phyloP scores from a whole-genome alignment of 35 echinoderm and acorn worm genomes.

The Diadema setosum region DNA sequence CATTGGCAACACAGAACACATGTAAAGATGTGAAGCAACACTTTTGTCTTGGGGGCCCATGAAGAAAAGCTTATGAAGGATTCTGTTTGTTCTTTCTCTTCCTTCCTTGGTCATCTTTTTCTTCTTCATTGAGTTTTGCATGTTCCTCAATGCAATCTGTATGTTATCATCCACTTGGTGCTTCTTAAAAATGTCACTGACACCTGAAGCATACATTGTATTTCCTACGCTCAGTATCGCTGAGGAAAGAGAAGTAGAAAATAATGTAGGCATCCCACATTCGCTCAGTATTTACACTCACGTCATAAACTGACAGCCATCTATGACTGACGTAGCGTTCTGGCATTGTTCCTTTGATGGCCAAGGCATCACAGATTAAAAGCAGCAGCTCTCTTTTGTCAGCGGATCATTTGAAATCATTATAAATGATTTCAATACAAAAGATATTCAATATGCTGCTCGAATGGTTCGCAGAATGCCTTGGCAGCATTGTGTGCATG shows the following conservation, averaged over 20 bases:
- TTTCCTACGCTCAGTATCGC: background rate
- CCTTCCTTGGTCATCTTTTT: conserved; percentile 50
- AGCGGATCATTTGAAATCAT: conserved; percentile 38
- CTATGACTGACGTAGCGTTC: conserved; percentile 27
- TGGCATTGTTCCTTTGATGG: conserved; percentile 17
- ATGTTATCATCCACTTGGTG: background rate
- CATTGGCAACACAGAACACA: conserved; percentile 40
- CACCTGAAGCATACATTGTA: background rate
- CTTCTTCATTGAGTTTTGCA: conserved; percentile 21
- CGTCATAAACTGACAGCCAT: conserved; percentile 50
- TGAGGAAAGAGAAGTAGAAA: conserved; percentile 43
- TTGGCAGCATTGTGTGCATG: conserved; percentile 75
- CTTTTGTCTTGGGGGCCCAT: conserved; percentile 24
- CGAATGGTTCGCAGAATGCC: conserved; percentile 23
- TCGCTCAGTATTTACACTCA: conserved; percentile 22
- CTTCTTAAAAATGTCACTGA: conserved; percentile 39
- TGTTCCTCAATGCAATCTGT: background rate
- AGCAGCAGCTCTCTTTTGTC: conserved; percentile 2
- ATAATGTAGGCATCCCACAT: conserved; percentile 35
- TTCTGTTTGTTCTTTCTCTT: conserved; percentile 26
- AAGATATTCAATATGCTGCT: background rate
- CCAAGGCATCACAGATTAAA: conserved; percentile 12
- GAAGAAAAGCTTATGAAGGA: conserved; percentile 30
- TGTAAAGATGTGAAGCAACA: conserved; percentile 13
- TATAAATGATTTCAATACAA: background rate